Conservation (phyloP, 2,888 invertebrate genomes). For the Chironomus tentans region DNA sequence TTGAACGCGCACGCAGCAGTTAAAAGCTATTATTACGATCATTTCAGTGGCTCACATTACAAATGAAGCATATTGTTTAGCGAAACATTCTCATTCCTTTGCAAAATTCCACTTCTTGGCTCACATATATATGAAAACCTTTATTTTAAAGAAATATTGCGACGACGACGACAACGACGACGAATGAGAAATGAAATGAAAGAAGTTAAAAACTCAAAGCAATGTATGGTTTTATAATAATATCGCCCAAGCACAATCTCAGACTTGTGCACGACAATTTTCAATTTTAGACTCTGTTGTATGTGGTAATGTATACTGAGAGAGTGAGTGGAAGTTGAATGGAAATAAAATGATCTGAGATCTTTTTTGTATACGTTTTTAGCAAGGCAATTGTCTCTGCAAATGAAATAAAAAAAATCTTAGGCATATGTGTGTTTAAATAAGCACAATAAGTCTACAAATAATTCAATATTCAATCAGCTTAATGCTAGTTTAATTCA, state of each 20-base stretch:
- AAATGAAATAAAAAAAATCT: not conserved
- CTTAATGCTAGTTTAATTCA: too few species aligned
- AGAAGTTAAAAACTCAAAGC: not conserved
- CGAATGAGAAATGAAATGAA: not conserved
- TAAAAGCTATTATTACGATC: not conserved
- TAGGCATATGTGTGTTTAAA: not conserved
- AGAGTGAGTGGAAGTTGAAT: not conserved
- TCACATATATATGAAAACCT: too few species aligned
- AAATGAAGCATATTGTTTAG: constrained; percentile 16
- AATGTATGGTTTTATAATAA: not conserved
- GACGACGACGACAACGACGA: not conserved
- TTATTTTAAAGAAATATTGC: too few species aligned
- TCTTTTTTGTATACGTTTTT: not conserved
- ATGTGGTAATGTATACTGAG: not conserved
- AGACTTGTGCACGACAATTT: not conserved
- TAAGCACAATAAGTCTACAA: not conserved
- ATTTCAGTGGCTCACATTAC: constrained; percentile 19
- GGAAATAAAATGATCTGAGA: not conserved
- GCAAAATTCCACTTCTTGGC: not conserved
- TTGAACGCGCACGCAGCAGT: constrained; percentile 8
- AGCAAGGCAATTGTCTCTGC: not conserved
- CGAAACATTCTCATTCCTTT: not conserved
- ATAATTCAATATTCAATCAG: not conserved
- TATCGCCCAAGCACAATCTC: not conserved
- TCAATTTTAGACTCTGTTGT: not conserved